These are phyloP conservation scores for Barbus barbus DNA, from an alignment of 2,113 vertebrate species.

Conservation along the genomic window DNA sequence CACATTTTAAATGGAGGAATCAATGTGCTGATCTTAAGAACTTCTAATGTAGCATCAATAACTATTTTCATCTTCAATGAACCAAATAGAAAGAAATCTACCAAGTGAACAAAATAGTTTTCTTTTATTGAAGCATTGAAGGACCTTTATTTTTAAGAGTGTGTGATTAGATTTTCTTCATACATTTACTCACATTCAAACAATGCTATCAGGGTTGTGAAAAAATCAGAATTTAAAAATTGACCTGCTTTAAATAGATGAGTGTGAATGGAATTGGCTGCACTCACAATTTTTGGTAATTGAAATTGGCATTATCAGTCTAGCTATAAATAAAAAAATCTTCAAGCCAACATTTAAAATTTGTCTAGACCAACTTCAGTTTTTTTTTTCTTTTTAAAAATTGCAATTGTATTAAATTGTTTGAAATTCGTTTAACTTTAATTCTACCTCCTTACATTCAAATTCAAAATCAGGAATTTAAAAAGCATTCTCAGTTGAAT, in stretches of 20 bases:
- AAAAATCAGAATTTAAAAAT: not conserved
- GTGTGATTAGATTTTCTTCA: not conserved
- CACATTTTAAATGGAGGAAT: conserved; percentile 11
- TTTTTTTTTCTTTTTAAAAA: no score
- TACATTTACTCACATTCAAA: not conserved
- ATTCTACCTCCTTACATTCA: not conserved
- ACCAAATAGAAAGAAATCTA: not conserved
- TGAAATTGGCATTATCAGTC: not conserved
- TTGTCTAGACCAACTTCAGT: no score
- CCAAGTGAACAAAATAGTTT: not conserved
- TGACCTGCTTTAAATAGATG: not conserved
- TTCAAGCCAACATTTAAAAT: not conserved
- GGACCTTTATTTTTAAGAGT: conserved; percentile 23
- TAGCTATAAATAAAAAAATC: not conserved
- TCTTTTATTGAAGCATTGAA: not conserved
- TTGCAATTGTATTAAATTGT: no score
- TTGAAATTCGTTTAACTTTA: not conserved
- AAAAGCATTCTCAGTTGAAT: not conserved
- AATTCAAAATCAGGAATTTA: not conserved
- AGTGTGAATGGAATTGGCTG: not conserved
- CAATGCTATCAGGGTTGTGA: not conserved
- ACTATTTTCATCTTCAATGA: not conserved
- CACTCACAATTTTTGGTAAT: not conserved
- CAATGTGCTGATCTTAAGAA: conserved; percentile 1
- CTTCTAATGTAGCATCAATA: conserved; percentile 1